Evolutionary conservation across 2,888 invertebrate genomes (phyloP).

Genomic region (Euzophera pinguis): DNA sequence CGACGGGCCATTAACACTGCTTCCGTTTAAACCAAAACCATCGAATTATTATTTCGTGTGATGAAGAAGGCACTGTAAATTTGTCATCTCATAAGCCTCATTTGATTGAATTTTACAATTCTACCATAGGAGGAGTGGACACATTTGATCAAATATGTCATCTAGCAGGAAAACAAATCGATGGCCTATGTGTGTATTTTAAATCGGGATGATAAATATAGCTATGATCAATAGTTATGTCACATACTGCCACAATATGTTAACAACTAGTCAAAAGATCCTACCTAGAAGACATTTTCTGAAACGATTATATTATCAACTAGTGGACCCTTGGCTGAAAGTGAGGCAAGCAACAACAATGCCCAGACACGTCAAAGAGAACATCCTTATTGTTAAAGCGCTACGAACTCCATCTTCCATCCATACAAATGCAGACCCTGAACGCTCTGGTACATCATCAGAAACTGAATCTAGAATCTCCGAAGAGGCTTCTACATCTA

Average conservation of each 20-base stretch:
- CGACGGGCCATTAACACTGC: conserved; percentile 18
- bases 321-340: conserved; percentile 19
- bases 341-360: background rate
- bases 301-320: conserved; percentile 18
- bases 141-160: conserved; percentile 21
- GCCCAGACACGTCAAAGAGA: background rate
- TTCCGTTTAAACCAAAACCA: conserved; percentile 23
- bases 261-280: conserved; percentile 17
- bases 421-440: background rate
- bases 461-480: background rate
- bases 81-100: conserved; percentile 15
- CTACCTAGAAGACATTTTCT: conserved; percentile 18
- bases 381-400: background rate
- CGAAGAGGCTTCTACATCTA: background rate
- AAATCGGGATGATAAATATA: conserved; percentile 9
- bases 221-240: background rate
- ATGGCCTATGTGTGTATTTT: conserved; percentile 19
- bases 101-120: conserved; percentile 17
- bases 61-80: conserved; percentile 19
- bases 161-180: conserved; percentile 20
- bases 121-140: conserved; percentile 19
- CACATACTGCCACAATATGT: background rate
- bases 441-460: background rate
- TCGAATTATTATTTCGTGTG: conserved; percentile 27
- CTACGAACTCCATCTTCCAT: background rate